phyloP scores from a whole-genome alignment of 2,797 vertebrate species.

The Garrulus glandarius region DNA sequence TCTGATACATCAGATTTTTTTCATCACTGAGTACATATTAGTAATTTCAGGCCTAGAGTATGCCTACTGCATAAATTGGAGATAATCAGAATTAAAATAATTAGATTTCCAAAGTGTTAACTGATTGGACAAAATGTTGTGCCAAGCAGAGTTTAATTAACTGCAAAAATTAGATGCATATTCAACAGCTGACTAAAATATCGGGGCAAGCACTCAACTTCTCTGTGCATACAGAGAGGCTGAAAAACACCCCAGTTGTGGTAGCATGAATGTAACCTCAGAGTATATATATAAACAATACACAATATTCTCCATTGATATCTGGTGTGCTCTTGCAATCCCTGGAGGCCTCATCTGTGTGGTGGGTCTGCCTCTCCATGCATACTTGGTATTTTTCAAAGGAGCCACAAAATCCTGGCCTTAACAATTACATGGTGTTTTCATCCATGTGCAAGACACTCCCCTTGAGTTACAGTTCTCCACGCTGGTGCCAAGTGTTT shows the following conservation, averaged over 20 bases:
- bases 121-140: background rate
- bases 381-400: background rate
- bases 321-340: background rate
- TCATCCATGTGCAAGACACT: background rate
- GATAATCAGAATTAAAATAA: background rate
- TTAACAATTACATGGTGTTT: background rate
- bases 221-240: background rate
- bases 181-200: background rate
- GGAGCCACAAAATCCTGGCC: background rate
- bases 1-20: background rate
- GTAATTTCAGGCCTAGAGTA: background rate
- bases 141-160: background rate
- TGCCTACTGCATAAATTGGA: background rate
- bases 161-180: background rate
- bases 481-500: background rate
- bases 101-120: background rate
- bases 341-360: background rate
- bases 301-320: accelerated
- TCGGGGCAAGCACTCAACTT: background rate
- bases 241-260: background rate
- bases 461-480: background rate
- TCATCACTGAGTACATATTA: background rate
- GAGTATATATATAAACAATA: background rate
- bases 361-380: background rate
- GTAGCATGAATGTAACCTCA: background rate